Evolutionary conservation across 2,888 invertebrate genomes (phyloP), one percentile per base, ranked within the genome.

Genomic region (Drosophila mimica): DNA sequence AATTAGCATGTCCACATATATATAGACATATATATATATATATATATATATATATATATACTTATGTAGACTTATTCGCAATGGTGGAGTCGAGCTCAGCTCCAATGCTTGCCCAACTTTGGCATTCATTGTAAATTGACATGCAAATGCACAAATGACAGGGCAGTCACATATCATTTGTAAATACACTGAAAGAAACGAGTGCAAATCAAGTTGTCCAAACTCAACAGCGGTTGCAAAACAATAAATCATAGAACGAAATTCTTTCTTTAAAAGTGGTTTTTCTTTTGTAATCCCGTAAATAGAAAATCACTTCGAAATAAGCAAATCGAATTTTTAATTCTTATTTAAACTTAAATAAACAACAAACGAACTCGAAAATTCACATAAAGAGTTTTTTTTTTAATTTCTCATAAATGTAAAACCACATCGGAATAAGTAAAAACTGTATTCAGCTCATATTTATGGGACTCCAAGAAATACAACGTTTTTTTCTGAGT

Each of bases 71-170:
- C 4, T 7, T 46, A 40, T 54, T 72, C 49, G 74, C 71, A 73
- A 64, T 56, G 25, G 33, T 56, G 31, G 13, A 43, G 30, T 57
- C 33, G 9, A 43, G 31, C 30, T 61, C 34, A 40, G 20, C 40
- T 34, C n/a, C 63, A 64, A 51, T 58, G 64, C 64, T 48, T 56
- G 49, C 36, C 49, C 74, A 66, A 70, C 69, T 71, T 57, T 62
- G 53, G 66, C 71, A 79, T 75, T 77, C 81, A 78, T 85, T 80
- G 90, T 71, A 64, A 75, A 85, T 53, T 69, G 86, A 80, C 85
- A 86, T 86, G 85, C 90, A 90, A 86, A 86, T 82, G 79, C 70
- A 73, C 74, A 74, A 86, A 90, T 86, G 90, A 88, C 83, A 88
- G 82, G 77, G 69, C 82, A 70, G 51, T 38, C 38, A 25, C 70